phyloP scores from a whole-genome alignment of 2,113 vertebrate genomes.

The Megaceryle maxima region DNA sequence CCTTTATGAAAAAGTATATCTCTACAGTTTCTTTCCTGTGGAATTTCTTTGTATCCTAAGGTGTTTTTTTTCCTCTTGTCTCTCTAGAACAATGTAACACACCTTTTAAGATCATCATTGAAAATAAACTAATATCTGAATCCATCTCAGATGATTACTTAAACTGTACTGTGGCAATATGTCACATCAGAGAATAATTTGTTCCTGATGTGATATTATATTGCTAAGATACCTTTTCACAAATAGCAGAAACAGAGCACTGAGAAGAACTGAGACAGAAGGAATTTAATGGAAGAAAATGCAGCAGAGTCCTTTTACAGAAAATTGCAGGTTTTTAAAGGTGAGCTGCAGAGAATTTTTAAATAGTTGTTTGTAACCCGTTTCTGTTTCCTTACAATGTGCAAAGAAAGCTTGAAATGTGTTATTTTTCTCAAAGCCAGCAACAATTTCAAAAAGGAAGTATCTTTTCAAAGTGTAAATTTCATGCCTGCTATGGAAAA shows the following conservation, averaged over 20 bases:
- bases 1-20: neutral
- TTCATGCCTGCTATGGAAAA: neutral
- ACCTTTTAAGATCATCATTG: neutral
- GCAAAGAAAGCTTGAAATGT: neutral
- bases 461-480: neutral
- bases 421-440: neutral
- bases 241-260: neutral
- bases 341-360: neutral
- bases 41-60: neutral
- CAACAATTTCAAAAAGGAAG: neutral
- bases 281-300: neutral
- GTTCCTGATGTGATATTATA: neutral
- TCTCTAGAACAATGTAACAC: neutral
- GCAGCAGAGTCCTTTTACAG: neutral
- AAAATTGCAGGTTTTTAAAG: neutral
- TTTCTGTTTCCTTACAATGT: neutral
- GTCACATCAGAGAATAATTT: neutral
- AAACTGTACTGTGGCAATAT: neutral
- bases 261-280: neutral
- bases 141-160: neutral
- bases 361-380: neutral
- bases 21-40: neutral
- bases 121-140: neutral
- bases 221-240: neutral
- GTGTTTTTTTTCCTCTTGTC: neutral